These are phyloP conservation scores for Harmothoe impar DNA, from an alignment of 2,888 invertebrate species.

Conservation along the genomic window DNA sequence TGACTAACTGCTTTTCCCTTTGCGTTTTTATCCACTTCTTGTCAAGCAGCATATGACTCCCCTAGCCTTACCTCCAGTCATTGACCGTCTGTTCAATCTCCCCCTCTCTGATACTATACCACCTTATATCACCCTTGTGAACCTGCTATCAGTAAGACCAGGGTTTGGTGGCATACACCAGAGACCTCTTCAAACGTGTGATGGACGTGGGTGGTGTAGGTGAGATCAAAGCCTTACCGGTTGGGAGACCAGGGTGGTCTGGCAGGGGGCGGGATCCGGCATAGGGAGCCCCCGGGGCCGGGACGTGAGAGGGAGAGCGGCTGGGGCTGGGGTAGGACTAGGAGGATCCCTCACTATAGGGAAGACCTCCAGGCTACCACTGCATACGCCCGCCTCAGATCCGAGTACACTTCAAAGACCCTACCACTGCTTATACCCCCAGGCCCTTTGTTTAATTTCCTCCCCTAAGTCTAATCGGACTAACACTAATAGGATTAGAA, in stretches of 20 bases:
- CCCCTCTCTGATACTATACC: no score
- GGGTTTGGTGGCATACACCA: no score
- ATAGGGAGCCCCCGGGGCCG: neutral
- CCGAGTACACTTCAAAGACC: neutral
- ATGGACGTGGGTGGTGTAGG: neutral
- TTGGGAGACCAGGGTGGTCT: neutral
- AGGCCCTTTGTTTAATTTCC: constrained; percentile 49
- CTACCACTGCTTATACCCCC: neutral
- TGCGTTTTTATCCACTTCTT: no score
- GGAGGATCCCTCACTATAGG: neutral
- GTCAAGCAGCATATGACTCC: no score
- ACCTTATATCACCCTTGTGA: no score
- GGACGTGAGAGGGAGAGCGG: neutral
- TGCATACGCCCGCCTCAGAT: neutral
- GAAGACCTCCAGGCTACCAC: constrained; percentile 1
- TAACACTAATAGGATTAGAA: constrained; percentile 40
- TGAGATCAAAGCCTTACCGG: neutral
- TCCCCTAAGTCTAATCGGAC: constrained; percentile 34
- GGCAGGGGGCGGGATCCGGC: neutral
- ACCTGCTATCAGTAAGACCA: no score
- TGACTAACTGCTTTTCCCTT: no score
- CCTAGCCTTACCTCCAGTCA: no score
- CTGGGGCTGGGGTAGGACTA: neutral
- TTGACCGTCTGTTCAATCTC: no score
- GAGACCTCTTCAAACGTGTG: no score